Evolutionary conservation across 2,113 vertebrate species (phyloP).

Genomic region (Zosterops pallidus): DNA sequence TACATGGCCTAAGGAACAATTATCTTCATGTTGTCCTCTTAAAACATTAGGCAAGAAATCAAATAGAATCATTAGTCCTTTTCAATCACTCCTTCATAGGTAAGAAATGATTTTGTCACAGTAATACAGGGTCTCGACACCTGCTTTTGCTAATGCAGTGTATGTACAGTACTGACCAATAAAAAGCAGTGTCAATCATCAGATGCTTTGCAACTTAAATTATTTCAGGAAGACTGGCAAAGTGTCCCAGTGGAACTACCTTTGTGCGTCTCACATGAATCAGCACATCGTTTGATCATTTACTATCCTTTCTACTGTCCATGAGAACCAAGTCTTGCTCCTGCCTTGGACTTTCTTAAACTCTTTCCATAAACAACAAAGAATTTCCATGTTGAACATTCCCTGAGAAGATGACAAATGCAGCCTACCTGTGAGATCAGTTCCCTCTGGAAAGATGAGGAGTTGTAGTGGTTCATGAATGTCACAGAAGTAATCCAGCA

Average conservation of each 20-base stretch:
- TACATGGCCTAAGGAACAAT: background rate
- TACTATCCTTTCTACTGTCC: background rate
- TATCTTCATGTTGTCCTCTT: background rate
- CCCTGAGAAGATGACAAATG: background rate
- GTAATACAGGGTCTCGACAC: background rate
- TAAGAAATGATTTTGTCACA: background rate
- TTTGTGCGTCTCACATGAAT: background rate
- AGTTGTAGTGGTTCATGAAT: slow-evolving; percentile 93
- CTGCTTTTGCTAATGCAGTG: background rate
- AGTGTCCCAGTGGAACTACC: background rate
- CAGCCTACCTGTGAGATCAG: slow-evolving; percentile 91
- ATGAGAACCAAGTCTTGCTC: background rate
- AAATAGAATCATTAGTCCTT: background rate
- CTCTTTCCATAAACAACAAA: background rate
- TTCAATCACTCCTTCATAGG: background rate
- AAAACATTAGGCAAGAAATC: background rate
- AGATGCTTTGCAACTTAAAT: background rate
- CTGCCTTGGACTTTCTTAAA: background rate
- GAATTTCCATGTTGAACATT: background rate
- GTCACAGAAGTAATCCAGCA: slow-evolving; percentile 96
- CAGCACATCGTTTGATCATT: background rate
- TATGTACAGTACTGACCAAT: background rate
- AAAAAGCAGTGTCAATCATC: background rate
- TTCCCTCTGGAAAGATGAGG: slow-evolving; percentile 96
- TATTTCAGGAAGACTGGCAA: background rate